Evolutionary conservation across 1,140 invertebrate genomes (phyloP), one percentile per base, ranked within the genome.

Genomic region (Leguminivora glycinivorella): DNA sequence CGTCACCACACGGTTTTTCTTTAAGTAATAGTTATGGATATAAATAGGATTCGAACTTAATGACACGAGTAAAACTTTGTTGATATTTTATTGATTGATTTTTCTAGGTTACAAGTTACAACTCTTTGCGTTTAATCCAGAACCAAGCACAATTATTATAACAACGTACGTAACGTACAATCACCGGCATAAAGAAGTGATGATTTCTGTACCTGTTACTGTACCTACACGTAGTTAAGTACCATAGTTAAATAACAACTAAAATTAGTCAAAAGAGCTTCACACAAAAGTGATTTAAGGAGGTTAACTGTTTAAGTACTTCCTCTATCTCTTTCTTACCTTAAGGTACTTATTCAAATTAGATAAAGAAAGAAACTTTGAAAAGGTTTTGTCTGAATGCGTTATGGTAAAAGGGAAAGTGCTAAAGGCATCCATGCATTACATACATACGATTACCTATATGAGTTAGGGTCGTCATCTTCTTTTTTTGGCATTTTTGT

Each of bases 361-460:
- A 31, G 58, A 63, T 9, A 63, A 63, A 19, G 58, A n/a, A 7
- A 34, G 58, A 34, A 31, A 63, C 25, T 34, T 63, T 63, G 14
- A 63, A 63, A 63, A 63, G 58, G 29, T 63, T 63, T 22, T 63
- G 25, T 63, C n/a, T 63, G 25, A 29, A 17, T 63, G 58, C 29
- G 26, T 63, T 63, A 63, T 63, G 58, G 58, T 7, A 17, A 63
- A 63, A 63, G 14, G 58, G 58, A 63, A 63, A 63, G 58, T 34
- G 58, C 34, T 63, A 17, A 26, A 60, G 24, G 58, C 25, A 60
- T 60, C 24, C 58, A 63, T 63, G 26, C 25, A 63, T 22, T 52
- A 52, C 47, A 17, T 43, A 52, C 19, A 22, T 52, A 47, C 43
- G n/a, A 0, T 52, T 22, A 22, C 7, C 19, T 22, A 22, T 52